Conservation (phyloP, 2,113 vertebrate genomes). For the Rousettus leschenaultii region DNA sequence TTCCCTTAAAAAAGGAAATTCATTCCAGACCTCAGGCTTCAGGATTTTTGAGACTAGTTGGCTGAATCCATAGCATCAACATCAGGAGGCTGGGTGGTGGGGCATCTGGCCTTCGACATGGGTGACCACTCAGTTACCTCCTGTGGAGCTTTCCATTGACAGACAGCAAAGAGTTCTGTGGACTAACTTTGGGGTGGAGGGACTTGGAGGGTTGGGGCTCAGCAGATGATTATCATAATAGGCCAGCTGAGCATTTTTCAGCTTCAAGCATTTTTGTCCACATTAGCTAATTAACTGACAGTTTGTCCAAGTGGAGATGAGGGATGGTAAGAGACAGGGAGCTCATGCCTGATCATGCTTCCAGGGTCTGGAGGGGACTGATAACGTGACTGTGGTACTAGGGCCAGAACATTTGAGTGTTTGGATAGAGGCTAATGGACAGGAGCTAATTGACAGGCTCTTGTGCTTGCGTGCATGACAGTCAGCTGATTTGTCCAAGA, state of each 20-base stretch:
- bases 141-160: neutral
- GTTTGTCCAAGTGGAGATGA: conserved; percentile 58
- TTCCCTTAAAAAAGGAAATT: conserved; percentile 40
- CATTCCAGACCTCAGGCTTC: neutral
- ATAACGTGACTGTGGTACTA: conserved; percentile 25
- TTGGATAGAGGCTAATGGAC: conserved; percentile 37
- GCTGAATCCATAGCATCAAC: neutral
- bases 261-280: conserved; percentile 31
- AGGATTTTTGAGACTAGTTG: neutral
- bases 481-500: conserved; percentile 53
- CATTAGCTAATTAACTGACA: conserved; percentile 55
- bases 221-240: neutral
- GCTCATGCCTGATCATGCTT: conserved; percentile 31
- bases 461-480: conserved; percentile 9
- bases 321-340: neutral
- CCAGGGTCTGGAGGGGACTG: conserved; percentile 48
- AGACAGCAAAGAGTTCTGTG: neutral
- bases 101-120: neutral
- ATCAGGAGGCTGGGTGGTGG: neutral
- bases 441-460: conserved; percentile 51
- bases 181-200: neutral
- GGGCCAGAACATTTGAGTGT: neutral
- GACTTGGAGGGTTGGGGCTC: neutral
- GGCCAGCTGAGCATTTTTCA: conserved; percentile 15
- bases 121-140: neutral